phyloP scores from a whole-genome alignment of 2,113 vertebrate genomes.

The Caranx melampygus region DNA sequence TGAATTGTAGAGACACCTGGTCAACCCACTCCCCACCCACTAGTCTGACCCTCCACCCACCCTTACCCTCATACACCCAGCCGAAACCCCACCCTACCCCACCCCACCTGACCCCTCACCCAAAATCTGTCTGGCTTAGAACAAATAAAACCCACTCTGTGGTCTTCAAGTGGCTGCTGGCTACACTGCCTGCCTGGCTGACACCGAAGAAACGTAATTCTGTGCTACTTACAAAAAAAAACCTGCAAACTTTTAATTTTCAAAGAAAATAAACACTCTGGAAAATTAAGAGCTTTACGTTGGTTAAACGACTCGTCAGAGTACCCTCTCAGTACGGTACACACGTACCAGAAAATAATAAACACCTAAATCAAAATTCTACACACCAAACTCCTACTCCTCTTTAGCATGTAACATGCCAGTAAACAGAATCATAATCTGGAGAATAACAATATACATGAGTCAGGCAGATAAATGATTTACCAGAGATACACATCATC shows the following conservation, averaged over 20 bases:
- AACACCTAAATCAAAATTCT: slow-evolving; percentile 63
- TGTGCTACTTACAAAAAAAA: slow-evolving; percentile 71
- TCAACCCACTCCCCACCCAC: slow-evolving; percentile 45
- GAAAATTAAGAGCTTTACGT: slow-evolving; percentile 81
- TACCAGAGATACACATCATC: slow-evolving; percentile 85
- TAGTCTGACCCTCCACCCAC: slow-evolving; percentile 44
- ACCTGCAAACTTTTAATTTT: slow-evolving; percentile 69
- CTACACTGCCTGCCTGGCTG: slow-evolving; percentile 60
- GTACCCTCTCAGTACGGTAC: slow-evolving; percentile 71
- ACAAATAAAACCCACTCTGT: slow-evolving; percentile 63
- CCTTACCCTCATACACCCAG: slow-evolving; percentile 34
- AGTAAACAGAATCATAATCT: slow-evolving; percentile 83
- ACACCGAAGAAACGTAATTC: slow-evolving; percentile 63
- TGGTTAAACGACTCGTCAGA: slow-evolving; percentile 74
- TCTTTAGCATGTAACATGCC: slow-evolving; percentile 86
- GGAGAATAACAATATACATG: slow-evolving; percentile 80
- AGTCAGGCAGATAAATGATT: slow-evolving; percentile 88
- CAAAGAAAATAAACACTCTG: slow-evolving; percentile 75
- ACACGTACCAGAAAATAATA: slow-evolving; percentile 70
- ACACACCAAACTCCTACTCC: slow-evolving; percentile 62
- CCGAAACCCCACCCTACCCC: neutral
- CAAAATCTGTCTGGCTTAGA: slow-evolving; percentile 65
- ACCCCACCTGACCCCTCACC: slow-evolving; percentile 23
- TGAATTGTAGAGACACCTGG: slow-evolving; percentile 76
- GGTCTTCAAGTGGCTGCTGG: slow-evolving; percentile 70